These are phyloP conservation scores for Urocitellus parryii DNA, from an alignment of 2,113 vertebrate species.

Conservation along the genomic window DNA sequence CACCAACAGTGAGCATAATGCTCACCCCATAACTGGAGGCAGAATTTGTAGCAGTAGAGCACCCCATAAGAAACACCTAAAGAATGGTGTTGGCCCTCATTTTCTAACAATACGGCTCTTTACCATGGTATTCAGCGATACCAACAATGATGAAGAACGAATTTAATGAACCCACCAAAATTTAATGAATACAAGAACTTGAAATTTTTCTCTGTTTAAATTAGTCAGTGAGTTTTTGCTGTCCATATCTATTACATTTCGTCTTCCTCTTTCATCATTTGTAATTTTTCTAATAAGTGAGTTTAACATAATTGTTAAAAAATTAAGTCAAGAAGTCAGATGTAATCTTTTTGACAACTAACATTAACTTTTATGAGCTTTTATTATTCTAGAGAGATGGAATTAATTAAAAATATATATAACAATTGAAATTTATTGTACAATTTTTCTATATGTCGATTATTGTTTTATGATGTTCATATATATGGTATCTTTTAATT, in stretches of 20 bases:
- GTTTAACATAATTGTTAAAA: not conserved
- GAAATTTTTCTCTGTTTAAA: not conserved
- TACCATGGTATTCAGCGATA: not conserved
- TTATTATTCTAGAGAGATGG: not conserved
- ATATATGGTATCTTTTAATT: not conserved
- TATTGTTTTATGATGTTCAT: not conserved
- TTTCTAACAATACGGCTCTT: not conserved
- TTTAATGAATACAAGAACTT: not conserved
- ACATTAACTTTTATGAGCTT: not conserved
- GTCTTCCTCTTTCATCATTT: not conserved
- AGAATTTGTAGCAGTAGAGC: not conserved
- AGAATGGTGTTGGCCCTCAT: not conserved
- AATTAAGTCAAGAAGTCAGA: not conserved
- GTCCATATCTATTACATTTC: not conserved
- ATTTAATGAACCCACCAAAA: not conserved
- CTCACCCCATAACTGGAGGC: rapidly evolving
- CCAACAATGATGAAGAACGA: not conserved
- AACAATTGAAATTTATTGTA: not conserved
- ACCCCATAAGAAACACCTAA: not conserved
- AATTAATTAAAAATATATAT: not conserved
- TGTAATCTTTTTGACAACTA: not conserved
- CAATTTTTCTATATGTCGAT: not conserved
- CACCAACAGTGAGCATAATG: not conserved
- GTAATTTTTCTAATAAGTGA: not conserved
- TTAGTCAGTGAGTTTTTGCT: not conserved